Evolutionary conservation across 2,113 vertebrate species (phyloP), one percentile per base, ranked within the genome.

Genomic region (Gymnogyps californianus): DNA sequence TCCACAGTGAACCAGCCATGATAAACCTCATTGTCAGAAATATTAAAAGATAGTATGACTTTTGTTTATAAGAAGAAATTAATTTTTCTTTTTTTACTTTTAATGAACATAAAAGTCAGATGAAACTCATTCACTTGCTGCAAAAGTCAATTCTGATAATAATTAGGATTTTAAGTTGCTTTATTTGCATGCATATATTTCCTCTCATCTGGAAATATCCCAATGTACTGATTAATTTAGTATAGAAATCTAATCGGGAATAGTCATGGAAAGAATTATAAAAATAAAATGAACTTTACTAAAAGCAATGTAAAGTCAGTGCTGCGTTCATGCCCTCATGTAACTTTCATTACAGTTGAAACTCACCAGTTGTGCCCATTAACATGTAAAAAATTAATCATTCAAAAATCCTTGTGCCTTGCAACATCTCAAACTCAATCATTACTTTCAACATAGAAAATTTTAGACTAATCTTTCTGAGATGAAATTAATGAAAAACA

Each of bases 141-240:
- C 55, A 89, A 76, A 93, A 89, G 6, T 55, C 4, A 81, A 32
- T 70, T 87, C 20, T 78, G 64, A 81, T 82, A 58, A 87, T 90
- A 93, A 81, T 42, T 77, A 78, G n/a, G 15, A 46, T 81, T 91
- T 87, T 44, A 64, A 59, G 16, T 82, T 83, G 46, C 18, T 84
- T 91, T 91, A 79, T 87, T 96, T 95, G 20, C 65, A 75, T 81
- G 32, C 11, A 62, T 47, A 6, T 87, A 70, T 85, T 91, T 89
- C n/a, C 19, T 91, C 16, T 82, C 38, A 55, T 87, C 61, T 96
- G 84, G 94, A 96, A 93, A 34, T 55, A 87, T 67, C 94, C 52
- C 52, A 84, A 7, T 24, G 20, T 51, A 62, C 51, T 82, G 55
- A 89, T 89, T 93, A 74, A 87, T 57, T 70, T 54, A 71, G 38